A percentile compares a stretch with the other conserved stretches of the same genome.
These are phyloP conservation scores for Coracias cyanogaster DNA, from an alignment of 2,797 vertebrate genomes.

Conservation along the genomic window DNA sequence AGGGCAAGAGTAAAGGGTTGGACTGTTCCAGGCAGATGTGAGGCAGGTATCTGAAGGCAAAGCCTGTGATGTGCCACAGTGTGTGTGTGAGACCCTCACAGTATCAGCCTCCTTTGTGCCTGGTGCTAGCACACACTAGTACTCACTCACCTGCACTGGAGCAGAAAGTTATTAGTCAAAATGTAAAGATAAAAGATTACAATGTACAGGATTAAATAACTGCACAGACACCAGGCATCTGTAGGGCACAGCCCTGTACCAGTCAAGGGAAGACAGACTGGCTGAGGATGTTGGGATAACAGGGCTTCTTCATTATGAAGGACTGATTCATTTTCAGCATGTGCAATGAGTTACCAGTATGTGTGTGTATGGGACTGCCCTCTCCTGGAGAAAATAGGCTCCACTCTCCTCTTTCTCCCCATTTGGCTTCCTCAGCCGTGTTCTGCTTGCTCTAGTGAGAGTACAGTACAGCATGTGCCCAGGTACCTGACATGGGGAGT, in stretches of 20 bases:
- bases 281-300: background rate
- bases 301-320: background rate
- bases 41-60: background rate
- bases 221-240: background rate
- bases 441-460: background rate
- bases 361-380: background rate
- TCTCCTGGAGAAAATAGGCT: conserved; percentile 28
- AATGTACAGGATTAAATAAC: background rate
- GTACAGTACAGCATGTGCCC: accelerated
- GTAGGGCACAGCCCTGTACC: background rate
- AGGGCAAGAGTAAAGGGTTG: background rate
- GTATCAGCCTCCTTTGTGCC: accelerated
- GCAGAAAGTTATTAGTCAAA: background rate
- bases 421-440: background rate
- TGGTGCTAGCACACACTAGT: accelerated
- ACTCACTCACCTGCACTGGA: background rate
- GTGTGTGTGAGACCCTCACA: background rate
- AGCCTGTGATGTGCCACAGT: accelerated
- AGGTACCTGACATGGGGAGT: background rate
- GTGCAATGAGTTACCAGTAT: background rate
- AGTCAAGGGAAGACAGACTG: background rate
- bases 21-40: background rate
- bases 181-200: background rate
- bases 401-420: background rate
- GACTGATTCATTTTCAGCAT: background rate